Evolutionary conservation across 2,797 vertebrate genomes (phyloP).

Genomic region (Florisuga fusca): DNA sequence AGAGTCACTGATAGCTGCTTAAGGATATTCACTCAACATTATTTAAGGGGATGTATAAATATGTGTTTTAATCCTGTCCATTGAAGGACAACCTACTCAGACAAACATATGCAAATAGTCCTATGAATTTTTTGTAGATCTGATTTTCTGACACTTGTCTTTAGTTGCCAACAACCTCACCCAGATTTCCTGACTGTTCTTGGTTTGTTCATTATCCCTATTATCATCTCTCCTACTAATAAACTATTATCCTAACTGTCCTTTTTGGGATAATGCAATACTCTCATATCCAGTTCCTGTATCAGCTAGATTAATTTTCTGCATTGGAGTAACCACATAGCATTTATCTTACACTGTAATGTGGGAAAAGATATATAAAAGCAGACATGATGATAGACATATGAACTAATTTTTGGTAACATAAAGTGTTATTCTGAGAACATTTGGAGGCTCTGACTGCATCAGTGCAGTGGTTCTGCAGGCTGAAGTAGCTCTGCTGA

Average conservation of each 20-base stretch:
- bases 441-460: neutral
- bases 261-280: neutral
- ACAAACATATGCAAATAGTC: neutral
- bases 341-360: neutral
- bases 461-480: neutral
- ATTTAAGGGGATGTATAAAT: neutral
- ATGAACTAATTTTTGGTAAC: neutral
- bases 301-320: conserved; percentile 14
- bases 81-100: neutral
- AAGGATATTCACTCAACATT: neutral
- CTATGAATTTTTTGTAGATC: neutral
- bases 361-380: neutral
- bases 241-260: neutral
- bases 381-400: neutral
- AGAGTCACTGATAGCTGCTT: neutral
- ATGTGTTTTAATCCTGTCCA: neutral
- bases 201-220: neutral
- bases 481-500: neutral
- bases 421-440: neutral
- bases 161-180: neutral
- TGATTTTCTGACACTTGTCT: neutral
- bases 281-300: neutral
- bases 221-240: neutral
- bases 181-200: neutral
- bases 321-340: neutral